Evolutionary conservation across 2,888 invertebrate genomes (phyloP).

Genomic region (Thera obeliscata): DNA sequence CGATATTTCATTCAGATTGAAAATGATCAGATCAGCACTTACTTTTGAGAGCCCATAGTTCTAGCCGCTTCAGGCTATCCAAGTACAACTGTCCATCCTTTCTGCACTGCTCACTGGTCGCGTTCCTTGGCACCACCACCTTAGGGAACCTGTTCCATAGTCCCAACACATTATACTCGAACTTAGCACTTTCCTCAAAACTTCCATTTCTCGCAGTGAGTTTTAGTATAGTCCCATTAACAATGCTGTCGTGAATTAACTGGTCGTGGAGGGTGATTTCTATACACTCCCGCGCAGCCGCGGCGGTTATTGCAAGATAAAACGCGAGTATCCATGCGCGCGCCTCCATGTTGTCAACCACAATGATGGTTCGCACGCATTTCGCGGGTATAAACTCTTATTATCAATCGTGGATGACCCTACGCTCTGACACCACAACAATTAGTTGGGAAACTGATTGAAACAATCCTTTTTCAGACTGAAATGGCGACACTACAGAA

Average conservation of each 20-base stretch:
- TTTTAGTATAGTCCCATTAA: constrained; percentile 69
- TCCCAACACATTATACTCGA: constrained; percentile 61
- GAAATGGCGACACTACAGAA: constrained; percentile 12
- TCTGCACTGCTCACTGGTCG: constrained; percentile 76
- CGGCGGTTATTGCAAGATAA: constrained; percentile 52
- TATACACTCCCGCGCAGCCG: constrained; percentile 71
- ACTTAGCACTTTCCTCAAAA: constrained; percentile 54
- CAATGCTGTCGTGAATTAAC: constrained; percentile 58
- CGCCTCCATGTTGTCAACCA: constrained; percentile 68
- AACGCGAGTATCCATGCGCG: constrained; percentile 69
- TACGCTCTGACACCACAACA: constrained; percentile 42
- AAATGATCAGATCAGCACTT: constrained; percentile 48
- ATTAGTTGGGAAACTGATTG: constrained; percentile 50
- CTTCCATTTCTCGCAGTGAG: constrained; percentile 62
- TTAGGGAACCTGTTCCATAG: constrained; percentile 74
- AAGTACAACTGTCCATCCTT: constrained; percentile 70
- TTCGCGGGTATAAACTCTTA: constrained; percentile 53
- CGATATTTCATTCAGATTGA: background rate
- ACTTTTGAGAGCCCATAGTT: constrained; percentile 85
- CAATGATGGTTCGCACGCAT: constrained; percentile 62
- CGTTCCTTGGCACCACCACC: constrained; percentile 74
- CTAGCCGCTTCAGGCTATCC: constrained; percentile 68
- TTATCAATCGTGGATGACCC: constrained; percentile 42
- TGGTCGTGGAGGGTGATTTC: constrained; percentile 70
- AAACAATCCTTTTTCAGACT: constrained; percentile 18